Base-by-base conservation (phyloP, 2,797 vertebrate genomes). In the Micrastur ruficollis region DNA sequence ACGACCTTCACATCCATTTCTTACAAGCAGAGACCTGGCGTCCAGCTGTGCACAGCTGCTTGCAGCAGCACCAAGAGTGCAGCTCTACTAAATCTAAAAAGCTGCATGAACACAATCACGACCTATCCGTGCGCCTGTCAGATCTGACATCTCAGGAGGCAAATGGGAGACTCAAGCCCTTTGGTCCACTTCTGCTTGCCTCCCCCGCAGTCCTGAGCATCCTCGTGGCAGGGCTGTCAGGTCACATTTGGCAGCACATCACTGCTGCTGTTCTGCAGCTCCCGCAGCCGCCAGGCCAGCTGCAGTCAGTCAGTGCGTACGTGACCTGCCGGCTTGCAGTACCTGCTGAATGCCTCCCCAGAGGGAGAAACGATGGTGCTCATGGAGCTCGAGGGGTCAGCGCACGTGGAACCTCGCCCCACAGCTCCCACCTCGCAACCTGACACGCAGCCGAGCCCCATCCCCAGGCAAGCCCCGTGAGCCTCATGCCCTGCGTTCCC, bases 281-380 rank as follows among this genome's bases (percentile, higher is more conserved):
- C 56, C 61, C 0, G 0, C n/a, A 63, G 18, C 1, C 2, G 50
- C 34, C 58, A 40, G 53, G 8, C 7, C 83, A 81, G 86, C 83
- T 68, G 62, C 70, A 67, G 56, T 49, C 22, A 4, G 2, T 34
- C 82, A 58, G 56, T 0, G 8, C 2, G 1, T 4, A 10, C 2
- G 1, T 3, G 2, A 65, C 1, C 0, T 29, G 62, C 31, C 1
- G 0, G 66, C 32, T 29, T n/a, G 26, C 29, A 50, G 26, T 27
- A 80, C 44, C 52, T 56, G 58, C 52, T 23, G 14, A 78, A 63
- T 47, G 81, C 65, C 65, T 81, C 31, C 52, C 59, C 8, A 4
- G 15, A 34, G 16, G 62, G 12, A 63, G 31, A 72, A 79, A 65
- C 1, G 1, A 56, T 14, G 65, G 49, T 20, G 40, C 13, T 66